Conservation (phyloP, 1,140 invertebrate species). For the Anthonomus grandis region DNA sequence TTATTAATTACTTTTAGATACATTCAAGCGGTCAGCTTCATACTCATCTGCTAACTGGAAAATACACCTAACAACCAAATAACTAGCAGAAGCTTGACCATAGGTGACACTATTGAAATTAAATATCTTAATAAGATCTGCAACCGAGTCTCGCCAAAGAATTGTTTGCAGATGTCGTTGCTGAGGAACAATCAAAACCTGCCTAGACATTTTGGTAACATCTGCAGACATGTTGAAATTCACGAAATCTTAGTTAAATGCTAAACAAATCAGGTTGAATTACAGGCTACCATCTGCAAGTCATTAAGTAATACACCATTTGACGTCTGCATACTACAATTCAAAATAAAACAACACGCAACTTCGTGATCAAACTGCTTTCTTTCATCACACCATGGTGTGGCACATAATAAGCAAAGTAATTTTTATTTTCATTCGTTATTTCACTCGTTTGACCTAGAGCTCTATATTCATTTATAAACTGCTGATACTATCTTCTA, state of each 20-base stretch:
- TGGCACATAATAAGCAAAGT: background rate
- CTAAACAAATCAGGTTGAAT: slow-evolving; percentile 36
- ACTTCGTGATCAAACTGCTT: too few species aligned
- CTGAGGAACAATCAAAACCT: slow-evolving; percentile 45
- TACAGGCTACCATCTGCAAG: slow-evolving; percentile 30
- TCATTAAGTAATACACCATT: slow-evolving; percentile 39
- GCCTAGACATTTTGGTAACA: slow-evolving; percentile 50
- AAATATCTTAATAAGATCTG: slow-evolving; percentile 29
- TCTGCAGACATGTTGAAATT: slow-evolving; percentile 44
- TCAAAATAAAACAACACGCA: slow-evolving; percentile 43
- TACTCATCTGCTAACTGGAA: slow-evolving; percentile 1
- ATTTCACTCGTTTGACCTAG: background rate
- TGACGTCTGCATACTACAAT: too few species aligned
- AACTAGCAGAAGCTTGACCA: slow-evolving; percentile 29
- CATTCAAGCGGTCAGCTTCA: background rate
- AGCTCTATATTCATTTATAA: background rate
- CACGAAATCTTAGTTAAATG: slow-evolving; percentile 48
- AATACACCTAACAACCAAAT: too few species aligned
- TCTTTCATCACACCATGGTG: too few species aligned
- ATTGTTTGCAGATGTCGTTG: slow-evolving; percentile 25
- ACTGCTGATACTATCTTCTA: background rate
- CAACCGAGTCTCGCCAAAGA: slow-evolving; percentile 28
- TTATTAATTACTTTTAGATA: background rate
- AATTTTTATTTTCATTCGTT: background rate
- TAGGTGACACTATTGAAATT: slow-evolving; percentile 39